Base-by-base conservation (phyloP, 2,888 invertebrate species). In the Pandemis corylana region DNA sequence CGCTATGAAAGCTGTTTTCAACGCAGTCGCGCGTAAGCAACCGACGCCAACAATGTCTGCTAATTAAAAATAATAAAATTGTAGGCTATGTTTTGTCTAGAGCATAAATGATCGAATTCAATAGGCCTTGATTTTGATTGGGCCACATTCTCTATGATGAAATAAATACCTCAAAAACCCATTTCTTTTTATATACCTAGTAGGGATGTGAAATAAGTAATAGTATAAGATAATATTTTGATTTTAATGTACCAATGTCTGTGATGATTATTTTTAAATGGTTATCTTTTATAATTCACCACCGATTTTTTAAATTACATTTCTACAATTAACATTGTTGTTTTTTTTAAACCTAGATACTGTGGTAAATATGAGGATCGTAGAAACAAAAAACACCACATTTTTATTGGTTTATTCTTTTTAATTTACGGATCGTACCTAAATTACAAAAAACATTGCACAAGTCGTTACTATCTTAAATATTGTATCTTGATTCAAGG, bases 361-460 rank as follows among this genome's bases (percentile, higher is more conserved):
- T 56, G 9, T 4, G 20, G 42, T 62, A 7, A 62, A 42, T 36
- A 36, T 36, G 20, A 62, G 42, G 62, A 62, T n/a, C 4, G 7
- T n/a, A 41, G 1, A 20, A n/a, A 41, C 15, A 63, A 42, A 42
- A 63, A n/a, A 64, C 28, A 56, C 12, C 10, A 59, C 20, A 20
- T 10, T 49, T 59, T 15, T 36, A 59, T 42, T 12, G 66, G 61
- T 83, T 83, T 82, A 82, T 83, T 77, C 79, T 81, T 76, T 69
- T 72, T 79, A 80, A 67, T 41, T 75, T 67, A 75, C 63, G 20
- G 44, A 78, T 82, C 81, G 81, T 82, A 85, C 79, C 81, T 85
- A 83, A 83, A 83, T 85, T 85, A 87, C 81, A 87, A 87, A 87
- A 87, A 83, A 85, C 76, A 74, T 78, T 71, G 71, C 74, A 68